Evolutionary conservation across 2,113 vertebrate species (phyloP), one percentile per base, ranked within the genome.

Genomic region (Catharus bicknelli): DNA sequence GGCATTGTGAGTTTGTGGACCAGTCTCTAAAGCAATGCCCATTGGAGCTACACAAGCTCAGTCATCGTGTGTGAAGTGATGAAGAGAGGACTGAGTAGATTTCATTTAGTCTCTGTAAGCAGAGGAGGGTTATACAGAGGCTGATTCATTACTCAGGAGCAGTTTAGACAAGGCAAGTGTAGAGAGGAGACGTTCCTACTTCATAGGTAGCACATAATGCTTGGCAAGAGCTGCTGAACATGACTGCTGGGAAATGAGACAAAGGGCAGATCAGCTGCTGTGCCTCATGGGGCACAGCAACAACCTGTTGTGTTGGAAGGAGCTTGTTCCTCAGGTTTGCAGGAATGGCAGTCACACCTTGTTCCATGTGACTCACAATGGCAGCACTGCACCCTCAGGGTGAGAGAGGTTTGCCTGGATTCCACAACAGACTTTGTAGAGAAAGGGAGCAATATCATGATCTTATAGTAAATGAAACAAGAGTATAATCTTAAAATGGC

Each of bases 321-420:
- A 93, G 66, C 91, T 88, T 55, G 86, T 92, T 95, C 83, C 66
- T 94, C 83, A 81, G 73, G 91, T 92, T 96, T 90, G 47, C 29
- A 36, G 89, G 86, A 84, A 66, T 77, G 64, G 19, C 48, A 53
- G 86, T 78, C 83, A 68, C 83, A 30, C 80, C 81, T 92, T 36
- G 16, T 14, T 83, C 69, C 48, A 0, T 25, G 36, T 90, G 77
- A 89, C 86, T 47, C 18, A 3, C 38, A 23, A 0, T 29, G 51
- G 63, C 51, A 78, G 38, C 6, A 1, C 70, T 67, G 20, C 43
- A 29, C 43, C 55, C 51, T 86, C n/a, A 5, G 30, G 63, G 34
- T 32, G 66, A 76, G 53, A 2, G 3, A 62, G 38, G 16, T 43
- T 70, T 93, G 66, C 40, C 30, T 62, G 11, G 23, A 10, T 70